phyloP scores from a whole-genome alignment of 2,797 vertebrate genomes.

The Manis pentadactyla region DNA sequence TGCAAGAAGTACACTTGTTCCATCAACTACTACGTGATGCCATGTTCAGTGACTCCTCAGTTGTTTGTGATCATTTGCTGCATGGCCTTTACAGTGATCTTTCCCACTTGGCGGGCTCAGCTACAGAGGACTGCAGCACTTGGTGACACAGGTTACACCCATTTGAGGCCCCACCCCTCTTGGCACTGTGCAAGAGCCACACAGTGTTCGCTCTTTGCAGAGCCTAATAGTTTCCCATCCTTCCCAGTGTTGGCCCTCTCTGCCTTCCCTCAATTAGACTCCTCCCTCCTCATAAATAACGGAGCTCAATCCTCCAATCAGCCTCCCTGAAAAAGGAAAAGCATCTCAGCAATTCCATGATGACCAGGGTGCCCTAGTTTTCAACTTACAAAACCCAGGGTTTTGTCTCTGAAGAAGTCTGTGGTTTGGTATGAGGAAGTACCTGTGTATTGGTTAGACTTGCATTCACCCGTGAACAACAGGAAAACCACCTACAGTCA shows the following conservation, averaged over 20 bases:
- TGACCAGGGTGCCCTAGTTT: background rate
- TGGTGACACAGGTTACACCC: background rate
- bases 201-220: background rate
- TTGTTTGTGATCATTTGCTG: background rate
- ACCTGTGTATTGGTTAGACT: background rate
- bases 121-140: background rate
- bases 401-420: background rate
- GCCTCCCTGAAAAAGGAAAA: conserved; percentile 12
- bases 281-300: background rate
- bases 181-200: background rate
- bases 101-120: background rate
- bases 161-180: background rate
- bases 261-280: background rate
- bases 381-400: background rate
- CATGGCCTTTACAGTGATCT: background rate
- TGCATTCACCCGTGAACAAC: background rate
- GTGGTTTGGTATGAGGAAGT: background rate
- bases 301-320: background rate
- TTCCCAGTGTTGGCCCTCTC: background rate
- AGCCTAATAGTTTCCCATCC: background rate
- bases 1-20: background rate
- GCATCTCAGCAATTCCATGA: background rate
- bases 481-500: background rate
- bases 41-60: background rate
- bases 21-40: background rate